Evolutionary conservation across 2,888 invertebrate species (phyloP).

Genomic region (Drosophila nigritarsus): DNA sequence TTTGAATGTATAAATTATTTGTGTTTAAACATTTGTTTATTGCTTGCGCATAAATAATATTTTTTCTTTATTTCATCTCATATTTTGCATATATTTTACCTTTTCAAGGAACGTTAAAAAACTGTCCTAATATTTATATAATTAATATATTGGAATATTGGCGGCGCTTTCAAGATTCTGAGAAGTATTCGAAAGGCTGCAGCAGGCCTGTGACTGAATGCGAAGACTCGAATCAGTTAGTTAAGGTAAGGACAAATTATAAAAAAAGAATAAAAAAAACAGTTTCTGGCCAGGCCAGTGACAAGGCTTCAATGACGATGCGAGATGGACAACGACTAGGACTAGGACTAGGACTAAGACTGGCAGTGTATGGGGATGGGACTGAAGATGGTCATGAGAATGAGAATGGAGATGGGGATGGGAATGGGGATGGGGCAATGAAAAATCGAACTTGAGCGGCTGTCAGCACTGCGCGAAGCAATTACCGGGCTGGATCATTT

Average conservation of each 20-base stretch:
- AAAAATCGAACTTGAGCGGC: constrained; percentile 3
- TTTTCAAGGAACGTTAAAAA: too few relatives aligned
- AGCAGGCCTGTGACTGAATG: background rate
- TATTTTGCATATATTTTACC: too few relatives aligned
- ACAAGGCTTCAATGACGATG: constrained; percentile 29
- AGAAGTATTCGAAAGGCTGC: background rate
- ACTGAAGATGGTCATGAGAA: background rate
- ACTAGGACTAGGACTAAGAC: background rate
- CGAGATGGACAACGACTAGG: constrained; percentile 11
- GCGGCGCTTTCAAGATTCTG: background rate
- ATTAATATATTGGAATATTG: background rate
- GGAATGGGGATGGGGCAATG: background rate
- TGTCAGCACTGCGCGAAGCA: constrained; percentile 39
- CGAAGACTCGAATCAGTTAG: background rate
- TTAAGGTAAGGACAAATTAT: background rate
- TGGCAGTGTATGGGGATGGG: background rate
- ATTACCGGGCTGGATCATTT: constrained; percentile 54
- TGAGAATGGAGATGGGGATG: background rate
- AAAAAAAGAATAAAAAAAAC: background rate
- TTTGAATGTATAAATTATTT: too few relatives aligned
- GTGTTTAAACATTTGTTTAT: too few relatives aligned
- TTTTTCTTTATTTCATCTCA: too few relatives aligned
- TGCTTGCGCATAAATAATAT: too few relatives aligned
- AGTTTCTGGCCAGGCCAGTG: background rate
- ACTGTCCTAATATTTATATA: too few relatives aligned